A percentile compares a stretch with the other conserved stretches of the same genome.
phyloP scores from a whole-genome alignment of 2,888 invertebrate genomes.

The Psylliodes chrysocephalus region DNA sequence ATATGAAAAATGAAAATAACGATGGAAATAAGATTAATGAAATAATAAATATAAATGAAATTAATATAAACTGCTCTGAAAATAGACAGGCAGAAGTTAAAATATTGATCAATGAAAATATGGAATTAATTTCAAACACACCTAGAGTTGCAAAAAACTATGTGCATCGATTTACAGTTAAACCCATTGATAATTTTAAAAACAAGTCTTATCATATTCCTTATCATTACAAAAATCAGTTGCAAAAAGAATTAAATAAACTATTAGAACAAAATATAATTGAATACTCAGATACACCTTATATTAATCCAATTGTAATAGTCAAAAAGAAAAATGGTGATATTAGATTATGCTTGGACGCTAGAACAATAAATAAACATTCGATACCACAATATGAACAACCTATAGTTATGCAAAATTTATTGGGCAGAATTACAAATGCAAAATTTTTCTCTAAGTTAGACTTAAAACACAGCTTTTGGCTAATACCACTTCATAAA shows the following conservation, averaged over 20 bases:
- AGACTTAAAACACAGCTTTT: conserved; percentile 31
- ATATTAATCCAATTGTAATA: background rate
- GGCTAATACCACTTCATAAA: conserved; percentile 32
- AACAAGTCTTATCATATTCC: background rate
- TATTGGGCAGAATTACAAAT: conserved; percentile 12
- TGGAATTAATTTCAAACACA: no score
- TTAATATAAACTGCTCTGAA: no score
- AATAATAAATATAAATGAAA: no score
- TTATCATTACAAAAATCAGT: background rate
- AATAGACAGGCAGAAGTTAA: no score
- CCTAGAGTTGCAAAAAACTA: no score
- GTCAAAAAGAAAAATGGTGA: background rate
- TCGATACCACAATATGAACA: conserved; percentile 6
- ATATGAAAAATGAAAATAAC: no score
- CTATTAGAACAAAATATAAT: background rate
- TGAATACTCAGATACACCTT: background rate
- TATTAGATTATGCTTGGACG: background rate
- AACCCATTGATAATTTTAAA: no score
- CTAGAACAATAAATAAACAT: background rate
- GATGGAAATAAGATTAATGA: no score
- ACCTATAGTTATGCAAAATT: no score
- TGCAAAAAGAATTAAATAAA: background rate
- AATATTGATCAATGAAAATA: no score
- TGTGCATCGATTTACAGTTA: no score
- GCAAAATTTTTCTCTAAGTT: conserved; percentile 24